These are phyloP conservation scores for Willisornis vidua DNA, from an alignment of 2,113 vertebrate genomes.

Conservation along the genomic window DNA sequence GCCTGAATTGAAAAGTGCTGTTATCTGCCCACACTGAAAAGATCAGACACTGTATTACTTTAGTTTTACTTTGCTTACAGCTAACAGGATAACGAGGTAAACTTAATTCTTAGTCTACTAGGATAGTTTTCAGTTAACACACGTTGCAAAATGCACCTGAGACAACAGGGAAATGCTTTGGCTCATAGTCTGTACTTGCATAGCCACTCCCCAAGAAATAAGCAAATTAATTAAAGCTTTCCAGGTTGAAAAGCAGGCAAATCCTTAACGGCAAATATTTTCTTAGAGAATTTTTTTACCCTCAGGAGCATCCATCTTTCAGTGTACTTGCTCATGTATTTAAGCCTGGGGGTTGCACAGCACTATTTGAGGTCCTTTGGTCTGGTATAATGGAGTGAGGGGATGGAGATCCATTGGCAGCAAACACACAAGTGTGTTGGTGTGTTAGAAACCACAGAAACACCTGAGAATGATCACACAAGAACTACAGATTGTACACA, in stretches of 20 bases:
- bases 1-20: not conserved
- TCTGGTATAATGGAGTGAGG: not conserved
- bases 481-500: not conserved
- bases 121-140: not conserved
- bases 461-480: not conserved
- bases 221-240: not conserved
- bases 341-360: not conserved
- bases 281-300: not conserved
- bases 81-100: rapidly evolving
- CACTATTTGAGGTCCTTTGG: not conserved
- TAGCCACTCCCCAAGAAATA: not conserved
- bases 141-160: not conserved
- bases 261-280: not conserved
- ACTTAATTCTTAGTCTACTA: not conserved
- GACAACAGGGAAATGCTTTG: not conserved
- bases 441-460: not conserved
- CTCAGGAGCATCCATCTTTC: not conserved
- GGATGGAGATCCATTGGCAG: not conserved
- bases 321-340: not conserved
- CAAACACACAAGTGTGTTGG: not conserved
- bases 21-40: not conserved
- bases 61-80: not conserved
- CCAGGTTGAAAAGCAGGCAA: not conserved
- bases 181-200: not conserved
- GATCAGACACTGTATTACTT: not conserved